Conservation (phyloP, 2,888 invertebrate species). For the Choreutis nemorana region DNA sequence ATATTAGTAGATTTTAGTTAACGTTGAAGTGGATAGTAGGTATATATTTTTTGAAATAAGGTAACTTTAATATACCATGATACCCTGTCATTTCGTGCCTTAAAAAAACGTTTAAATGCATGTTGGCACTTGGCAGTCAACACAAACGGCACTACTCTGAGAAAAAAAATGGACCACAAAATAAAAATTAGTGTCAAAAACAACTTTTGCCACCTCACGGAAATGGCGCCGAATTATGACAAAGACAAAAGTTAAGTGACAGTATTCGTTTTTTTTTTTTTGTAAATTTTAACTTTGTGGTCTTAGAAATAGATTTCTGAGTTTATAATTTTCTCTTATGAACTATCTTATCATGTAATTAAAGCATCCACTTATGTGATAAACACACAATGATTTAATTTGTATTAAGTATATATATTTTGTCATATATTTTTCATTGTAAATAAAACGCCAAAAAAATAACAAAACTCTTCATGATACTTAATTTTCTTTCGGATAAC, state of each 20-base stretch:
- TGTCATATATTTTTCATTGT: conserved; percentile 8
- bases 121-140: too few relatives aligned
- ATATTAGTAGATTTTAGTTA: neutral
- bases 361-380: conserved; percentile 56
- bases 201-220: too few relatives aligned
- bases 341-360: conserved; percentile 58
- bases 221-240: too few relatives aligned
- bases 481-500: too few relatives aligned
- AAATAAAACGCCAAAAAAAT: too few relatives aligned
- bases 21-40: neutral
- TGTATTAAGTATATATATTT: conserved; percentile 11
- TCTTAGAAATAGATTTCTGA: conserved; percentile 13
- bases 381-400: conserved; percentile 28
- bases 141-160: too few relatives aligned
- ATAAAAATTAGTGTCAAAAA: too few relatives aligned
- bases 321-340: conserved; percentile 24
- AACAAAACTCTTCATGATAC: too few relatives aligned
- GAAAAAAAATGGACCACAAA: too few relatives aligned
- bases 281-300: too few relatives aligned
- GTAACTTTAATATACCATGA: conserved; percentile 23
- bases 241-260: too few relatives aligned
- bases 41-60: neutral
- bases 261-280: too few relatives aligned
- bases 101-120: conserved; percentile 23
- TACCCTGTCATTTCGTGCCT: conserved; percentile 61